Evolutionary conservation across 2,888 invertebrate species (phyloP).

Genomic region (Tridacna crocea): DNA sequence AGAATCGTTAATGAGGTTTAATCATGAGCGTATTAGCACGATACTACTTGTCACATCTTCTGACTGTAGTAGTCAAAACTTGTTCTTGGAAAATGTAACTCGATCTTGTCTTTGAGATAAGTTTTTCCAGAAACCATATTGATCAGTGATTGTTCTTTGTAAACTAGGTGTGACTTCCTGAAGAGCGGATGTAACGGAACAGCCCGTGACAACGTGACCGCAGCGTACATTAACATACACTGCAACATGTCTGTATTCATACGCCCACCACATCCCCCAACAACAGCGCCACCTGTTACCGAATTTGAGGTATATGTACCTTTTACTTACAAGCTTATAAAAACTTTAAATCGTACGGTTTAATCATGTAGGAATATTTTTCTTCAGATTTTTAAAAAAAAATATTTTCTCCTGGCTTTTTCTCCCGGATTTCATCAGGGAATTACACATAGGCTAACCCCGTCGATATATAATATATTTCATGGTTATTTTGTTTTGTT

Average conservation of each 20-base stretch:
- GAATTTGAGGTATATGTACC: constrained; percentile 3
- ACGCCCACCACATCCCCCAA: background rate
- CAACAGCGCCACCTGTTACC: background rate
- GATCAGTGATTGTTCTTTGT: background rate
- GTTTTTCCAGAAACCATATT: background rate
- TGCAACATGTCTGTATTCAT: constrained; percentile 6
- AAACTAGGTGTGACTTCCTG: constrained; percentile 2
- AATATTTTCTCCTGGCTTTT: too few relatives aligned
- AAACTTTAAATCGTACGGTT: too few relatives aligned
- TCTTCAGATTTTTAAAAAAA: background rate
- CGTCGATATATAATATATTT: too few relatives aligned
- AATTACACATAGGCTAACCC: too few relatives aligned
- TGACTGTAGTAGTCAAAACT: background rate
- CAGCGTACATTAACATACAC: background rate
- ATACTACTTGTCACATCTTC: too few relatives aligned
- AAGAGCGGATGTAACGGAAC: constrained; percentile 20
- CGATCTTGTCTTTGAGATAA: background rate
- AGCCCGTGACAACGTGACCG: constrained; percentile 17
- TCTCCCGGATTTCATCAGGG: too few relatives aligned
- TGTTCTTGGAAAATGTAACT: background rate
- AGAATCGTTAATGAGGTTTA: too few relatives aligned
- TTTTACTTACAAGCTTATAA: background rate
- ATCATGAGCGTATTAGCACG: too few relatives aligned
- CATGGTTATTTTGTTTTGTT: constrained; percentile 25
- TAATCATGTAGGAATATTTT: background rate